These are phyloP conservation scores for Sarotherodon lohbergeri DNA, from an alignment of 2,113 vertebrate genomes.

Conservation along the genomic window DNA sequence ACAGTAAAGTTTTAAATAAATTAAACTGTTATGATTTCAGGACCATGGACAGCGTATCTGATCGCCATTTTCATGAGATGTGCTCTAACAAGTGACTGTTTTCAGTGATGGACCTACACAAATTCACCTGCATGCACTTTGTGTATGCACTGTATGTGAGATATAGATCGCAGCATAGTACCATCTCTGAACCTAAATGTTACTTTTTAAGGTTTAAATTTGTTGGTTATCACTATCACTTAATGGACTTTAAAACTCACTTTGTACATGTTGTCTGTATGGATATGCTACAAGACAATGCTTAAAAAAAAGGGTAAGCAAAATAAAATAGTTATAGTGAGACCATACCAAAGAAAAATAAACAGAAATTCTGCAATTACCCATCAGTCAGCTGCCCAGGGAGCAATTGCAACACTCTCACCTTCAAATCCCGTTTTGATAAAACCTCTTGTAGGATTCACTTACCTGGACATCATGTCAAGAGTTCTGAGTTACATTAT, in stretches of 20 bases:
- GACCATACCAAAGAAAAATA: not conserved
- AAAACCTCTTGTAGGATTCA: not conserved
- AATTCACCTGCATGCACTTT: not conserved
- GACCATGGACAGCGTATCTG: not conserved
- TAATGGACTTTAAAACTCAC: not conserved
- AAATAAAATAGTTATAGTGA: not conserved
- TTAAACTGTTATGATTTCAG: not conserved
- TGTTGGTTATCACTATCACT: not conserved
- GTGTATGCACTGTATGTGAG: not conserved
- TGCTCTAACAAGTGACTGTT: not conserved
- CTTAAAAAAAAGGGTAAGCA: not conserved
- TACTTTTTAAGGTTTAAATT: not conserved
- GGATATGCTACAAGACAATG: not conserved
- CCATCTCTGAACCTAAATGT: not conserved
- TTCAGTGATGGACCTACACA: not conserved
- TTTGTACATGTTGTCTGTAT: not conserved
- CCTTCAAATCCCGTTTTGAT: conserved; percentile 9
- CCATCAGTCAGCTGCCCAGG: not conserved
- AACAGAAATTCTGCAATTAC: not conserved
- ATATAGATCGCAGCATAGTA: fast-evolving
- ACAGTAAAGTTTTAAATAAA: not conserved
- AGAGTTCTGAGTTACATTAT: not conserved
- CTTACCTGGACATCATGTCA: not conserved
- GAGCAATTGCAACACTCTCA: not conserved
- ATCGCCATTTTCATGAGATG: not conserved